Evolutionary conservation across 2,113 vertebrate genomes (phyloP), one percentile per base, ranked within the genome.

Genomic region (Lepisosteus osseus): DNA sequence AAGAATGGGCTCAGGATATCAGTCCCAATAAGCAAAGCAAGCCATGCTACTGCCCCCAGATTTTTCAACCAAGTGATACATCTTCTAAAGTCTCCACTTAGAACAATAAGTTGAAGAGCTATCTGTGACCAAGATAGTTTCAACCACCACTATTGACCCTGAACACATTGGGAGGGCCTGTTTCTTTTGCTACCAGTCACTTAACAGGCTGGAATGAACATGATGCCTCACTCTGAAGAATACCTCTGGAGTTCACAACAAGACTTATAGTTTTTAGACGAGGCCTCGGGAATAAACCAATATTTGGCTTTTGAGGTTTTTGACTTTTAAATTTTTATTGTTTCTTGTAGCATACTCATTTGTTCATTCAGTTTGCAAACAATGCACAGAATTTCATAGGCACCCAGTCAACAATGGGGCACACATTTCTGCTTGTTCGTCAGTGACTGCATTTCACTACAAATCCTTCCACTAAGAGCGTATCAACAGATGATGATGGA

Each of bases 61-160:
- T 69, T 12, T 65, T 62, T 3, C 70, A 71, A 1, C n/a, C 63
- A 44, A 80, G 87, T 76, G 86, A 87, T 89, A 86, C 89, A 87
- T 90, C 87, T 87, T 83, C 73, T 56, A 6, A n/a, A 77, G 74
- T 78, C 81, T 77, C 82, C 79, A 77, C 75, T 54, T 86, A 90
- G 84, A 73, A 84, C 87, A 84, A 89, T 83, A 85, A 88, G 84
- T 87, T 81, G 83, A 91, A 90, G 86, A 83, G 74, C 76, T 78
- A 81, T 91, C 87, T 85, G 81, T 84, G 85, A 87, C 88, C 88
- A 91, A 90, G 86, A 91, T 87, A 87, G 85, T 88, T 86, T 90
- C 51, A 74, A 88, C 81, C 82, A 74, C 73, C 65, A 78, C 81
- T 84, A 80, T n/a, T 90, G 90, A 92, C 90, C 90, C 90, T 79